These are phyloP conservation scores for Anguilla marmorata DNA, from an alignment of 2,797 vertebrate genomes.

Conservation along the genomic window DNA sequence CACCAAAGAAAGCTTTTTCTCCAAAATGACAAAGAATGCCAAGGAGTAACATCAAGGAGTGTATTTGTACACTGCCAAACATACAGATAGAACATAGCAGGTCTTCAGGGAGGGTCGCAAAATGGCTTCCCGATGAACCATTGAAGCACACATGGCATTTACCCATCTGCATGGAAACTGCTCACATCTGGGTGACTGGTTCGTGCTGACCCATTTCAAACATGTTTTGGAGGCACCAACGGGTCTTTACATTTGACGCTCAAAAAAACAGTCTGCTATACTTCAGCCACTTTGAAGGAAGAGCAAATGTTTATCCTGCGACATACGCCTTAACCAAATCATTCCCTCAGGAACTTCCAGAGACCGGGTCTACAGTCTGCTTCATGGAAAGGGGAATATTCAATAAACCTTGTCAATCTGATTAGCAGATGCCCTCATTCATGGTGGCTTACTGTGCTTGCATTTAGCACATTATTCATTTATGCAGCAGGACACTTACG, in stretches of 20 bases:
- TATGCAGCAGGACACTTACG: not conserved
- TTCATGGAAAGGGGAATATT: conserved; percentile 1
- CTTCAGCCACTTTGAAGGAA: not conserved
- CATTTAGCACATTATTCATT: not conserved
- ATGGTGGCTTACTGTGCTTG: not conserved
- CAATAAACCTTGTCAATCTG: not conserved
- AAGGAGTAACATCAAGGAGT: not conserved
- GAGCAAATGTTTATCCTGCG: not conserved
- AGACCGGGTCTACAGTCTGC: not conserved
- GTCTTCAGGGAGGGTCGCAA: not conserved
- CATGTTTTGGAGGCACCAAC: not conserved
- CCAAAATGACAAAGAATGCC: not conserved
- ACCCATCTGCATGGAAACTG: not conserved
- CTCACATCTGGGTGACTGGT: not conserved
- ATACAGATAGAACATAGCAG: not conserved
- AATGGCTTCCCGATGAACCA: not conserved
- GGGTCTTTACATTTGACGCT: not conserved
- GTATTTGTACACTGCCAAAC: not conserved
- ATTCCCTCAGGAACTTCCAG: not conserved
- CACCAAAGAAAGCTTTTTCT: not conserved
- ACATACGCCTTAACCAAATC: not conserved
- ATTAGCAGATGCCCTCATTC: not conserved
- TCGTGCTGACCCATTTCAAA: not conserved
- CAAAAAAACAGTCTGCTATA: not conserved
- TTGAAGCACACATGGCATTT: not conserved